Evolutionary conservation across 1,140 invertebrate genomes (phyloP).

Genomic region (Magallana ariakensis): DNA sequence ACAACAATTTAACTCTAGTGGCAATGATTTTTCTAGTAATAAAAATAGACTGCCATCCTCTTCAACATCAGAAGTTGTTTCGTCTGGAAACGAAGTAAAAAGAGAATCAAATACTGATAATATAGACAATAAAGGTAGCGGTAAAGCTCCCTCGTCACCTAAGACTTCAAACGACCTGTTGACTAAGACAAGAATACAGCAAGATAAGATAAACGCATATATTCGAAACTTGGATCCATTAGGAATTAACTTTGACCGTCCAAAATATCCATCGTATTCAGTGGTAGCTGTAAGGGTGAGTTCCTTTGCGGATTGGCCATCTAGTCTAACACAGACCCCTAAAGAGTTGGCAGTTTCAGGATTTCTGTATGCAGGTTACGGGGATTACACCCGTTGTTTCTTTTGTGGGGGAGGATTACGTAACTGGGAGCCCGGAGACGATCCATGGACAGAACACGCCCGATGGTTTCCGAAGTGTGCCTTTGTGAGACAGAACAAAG

Average conservation of each 20-base stretch:
- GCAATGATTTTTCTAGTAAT: neutral
- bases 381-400: conserved; percentile 45
- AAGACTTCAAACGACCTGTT: neutral
- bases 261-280: conserved; percentile 35
- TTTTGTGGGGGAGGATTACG: conserved; percentile 44
- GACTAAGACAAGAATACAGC: neutral
- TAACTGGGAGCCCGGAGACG: conserved; percentile 87
- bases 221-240: neutral
- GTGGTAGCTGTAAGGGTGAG: conserved; percentile 37
- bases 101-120: neutral
- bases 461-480: conserved; percentile 82
- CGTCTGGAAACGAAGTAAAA: neutral
- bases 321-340: conserved; percentile 22
- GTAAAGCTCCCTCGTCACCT: neutral
- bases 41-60: no score
- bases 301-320: conserved; percentile 39
- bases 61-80: no score
- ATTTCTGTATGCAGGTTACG: conserved; percentile 44
- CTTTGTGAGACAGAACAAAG: conserved; percentile 27
- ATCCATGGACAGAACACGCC: conserved; percentile 87
- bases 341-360: conserved; percentile 23
- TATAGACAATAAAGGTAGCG: neutral
- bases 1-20: neutral
- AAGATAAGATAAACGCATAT: neutral
- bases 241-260: conserved; percentile 28